Base-by-base conservation (phyloP, 2,113 vertebrate species). In the Cavia porcellus region DNA sequence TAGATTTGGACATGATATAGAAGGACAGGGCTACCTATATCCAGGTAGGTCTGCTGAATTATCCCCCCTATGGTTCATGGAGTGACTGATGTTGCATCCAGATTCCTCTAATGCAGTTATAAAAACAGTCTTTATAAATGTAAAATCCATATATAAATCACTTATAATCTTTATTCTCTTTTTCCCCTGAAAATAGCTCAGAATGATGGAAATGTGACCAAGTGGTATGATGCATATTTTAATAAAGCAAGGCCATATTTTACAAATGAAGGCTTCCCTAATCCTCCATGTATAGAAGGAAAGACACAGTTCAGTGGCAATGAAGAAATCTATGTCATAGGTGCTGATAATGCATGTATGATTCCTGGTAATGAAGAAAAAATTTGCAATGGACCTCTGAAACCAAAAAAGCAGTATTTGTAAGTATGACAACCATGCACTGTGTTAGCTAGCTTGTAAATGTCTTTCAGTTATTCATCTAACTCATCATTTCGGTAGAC, bases 321-420 rank as follows among this genome's bases (percentile, higher is more conserved):
- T 90, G 98, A 98, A 57, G 99, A 98, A 81, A 98, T 98, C 1
- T 99, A 99, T 74, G 98, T 99, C 88, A 99, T 99, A 88, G 99
- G 99, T 85, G 98, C 98, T 93, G 98, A 99, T 42, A 97, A 99
- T 45, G 95, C 98, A 13, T 99, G 99, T 86, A 96, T 98, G 97
- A 98, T 98, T 90, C 96, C 98, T 81, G 99, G 99, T 83, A 98
- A 98, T 97, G 98, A 99, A 89, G 97, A 99, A 15, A 95, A 98
- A 95, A 98, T 99, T 97, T 99, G 99, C 97, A 99, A 99, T 85
- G 99, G 99, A n/a, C 99, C 99, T 52, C 97, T 99, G 66, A 99
- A 99, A 97, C 98, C 99, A 50, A 99, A 98, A 98, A 99, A 99
- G 0, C 99, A 99, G 82, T 99, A 99, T 85, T 98, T 99, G 99